Evolutionary conservation across 1,140 invertebrate species (phyloP), one percentile per base, ranked within the genome.

Genomic region (Bombyx mandarina): DNA sequence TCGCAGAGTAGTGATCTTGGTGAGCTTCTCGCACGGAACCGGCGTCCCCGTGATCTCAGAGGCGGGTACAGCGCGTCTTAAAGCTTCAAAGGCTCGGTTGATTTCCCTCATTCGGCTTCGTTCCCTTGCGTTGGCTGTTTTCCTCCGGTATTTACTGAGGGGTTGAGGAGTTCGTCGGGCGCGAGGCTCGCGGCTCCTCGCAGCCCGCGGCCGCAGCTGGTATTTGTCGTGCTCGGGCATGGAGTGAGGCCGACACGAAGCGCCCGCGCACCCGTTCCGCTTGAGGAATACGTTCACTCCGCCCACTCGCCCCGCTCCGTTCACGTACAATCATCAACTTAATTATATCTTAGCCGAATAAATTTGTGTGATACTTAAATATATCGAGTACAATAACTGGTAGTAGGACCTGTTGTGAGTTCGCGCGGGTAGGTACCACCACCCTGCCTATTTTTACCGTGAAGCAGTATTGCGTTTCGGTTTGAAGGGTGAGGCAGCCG

Each of bases 41-140:
- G 85, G 81, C 2, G 76, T 72, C 35, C 86, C 87, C 3, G 82
- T 86, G 54, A 88, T 84, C 9, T 88, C 85, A 8, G 86, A 73
- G 2, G 90, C 84, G 1, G 96, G 96, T 1, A 97, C 93, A 7
- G 92, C 93, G 46, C 90, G 89, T 22, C 94, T 89, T 0, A 97
- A 88, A 2, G 91, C 89, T 79, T 96, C 95, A 84, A 97, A 97
- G 0, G 95, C 96, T 51, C 91, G 89, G 84, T 97, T 97, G 62
- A 97, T 97, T 77, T 97, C 95, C 54, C 93, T 88, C 95, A 97
- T 97, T 52, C 96, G 88, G 55, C 91, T 92, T 43, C 96, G 79
- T 82, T 97, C 96, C 5, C 96, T 82, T 0, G 95, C 95, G 88
- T 97, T 97, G 1, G 96, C 96, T 3, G 95, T 96, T 87, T 95